Evolutionary conservation across 1,140 invertebrate genomes (phyloP), one percentile per base, ranked within the genome.

Genomic region (Leptinotarsa lineolata): DNA sequence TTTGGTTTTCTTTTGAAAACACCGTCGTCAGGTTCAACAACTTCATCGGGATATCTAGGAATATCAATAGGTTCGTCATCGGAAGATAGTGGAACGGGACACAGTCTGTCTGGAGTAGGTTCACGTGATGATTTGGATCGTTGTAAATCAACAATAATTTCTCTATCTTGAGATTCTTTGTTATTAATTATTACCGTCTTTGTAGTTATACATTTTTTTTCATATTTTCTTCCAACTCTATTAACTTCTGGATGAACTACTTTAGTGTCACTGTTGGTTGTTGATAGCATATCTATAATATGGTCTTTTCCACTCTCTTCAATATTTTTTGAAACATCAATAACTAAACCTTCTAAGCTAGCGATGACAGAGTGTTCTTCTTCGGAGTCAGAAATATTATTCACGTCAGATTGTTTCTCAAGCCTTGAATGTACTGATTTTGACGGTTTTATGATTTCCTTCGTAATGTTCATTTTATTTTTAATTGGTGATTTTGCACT

Each of bases 121-220:
- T 92, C 91, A 54, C 91, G 81, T 0, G 91, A 92, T 66, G 91
- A 92, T 83, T 90, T 91, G 0, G 91, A 91, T 80, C 90, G 88
- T 81, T 91, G 89, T 22, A 90, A 84, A 71, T 88, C 85, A 73
- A 92, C 89, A 72, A 90, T 88, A 30, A 91, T 86, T 79, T 86
- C 82, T 72, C 84, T 79, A 76, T 86, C 84, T 39, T 79, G 72
- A 54, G 68, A 66, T 8, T 76, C 73, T 13, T 79, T 77, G 45
- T 82, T 79, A n/a, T 79, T 82, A 21, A 84, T 81, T 60, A 81
- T 73, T 11, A 84, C 82, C 0, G 83, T 82, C 79, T 84, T 84
- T 2, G 82, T 84, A 13, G 83, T 80, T 45, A 82, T 80, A 48
- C 80, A 78, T 77, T 78, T 82, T 58, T 77, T 76, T 69, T 79